phyloP scores from a whole-genome alignment of 2,797 vertebrate genomes.

The Okamejei kenojei region DNA sequence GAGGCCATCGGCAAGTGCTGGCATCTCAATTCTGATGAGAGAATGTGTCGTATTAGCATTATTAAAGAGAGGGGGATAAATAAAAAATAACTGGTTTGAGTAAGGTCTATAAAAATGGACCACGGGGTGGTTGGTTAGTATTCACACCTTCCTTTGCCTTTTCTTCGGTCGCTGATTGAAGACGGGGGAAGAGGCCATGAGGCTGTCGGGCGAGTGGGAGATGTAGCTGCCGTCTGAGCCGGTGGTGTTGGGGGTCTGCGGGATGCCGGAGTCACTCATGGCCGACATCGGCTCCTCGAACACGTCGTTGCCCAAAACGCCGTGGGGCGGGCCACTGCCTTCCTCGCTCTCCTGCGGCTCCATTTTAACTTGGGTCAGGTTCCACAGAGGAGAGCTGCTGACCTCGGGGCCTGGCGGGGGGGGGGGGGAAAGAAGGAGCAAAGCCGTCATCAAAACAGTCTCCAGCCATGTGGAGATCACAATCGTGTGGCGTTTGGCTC shows the following conservation, averaged over 20 bases:
- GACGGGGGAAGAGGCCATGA: slow-evolving; percentile 85
- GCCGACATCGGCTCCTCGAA: slow-evolving; percentile 98
- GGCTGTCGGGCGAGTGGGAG: slow-evolving; percentile 87
- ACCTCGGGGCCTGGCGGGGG: slow-evolving; percentile 63
- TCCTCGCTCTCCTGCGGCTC: slow-evolving; percentile 90
- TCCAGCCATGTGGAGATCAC: too few relatives aligned
- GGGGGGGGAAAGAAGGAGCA: slow-evolving; percentile 39
- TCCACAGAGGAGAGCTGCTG: slow-evolving; percentile 87
- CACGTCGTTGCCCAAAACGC: slow-evolving; percentile 78
- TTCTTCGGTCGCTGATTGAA: slow-evolving; percentile 93
- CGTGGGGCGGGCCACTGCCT: slow-evolving; percentile 65
- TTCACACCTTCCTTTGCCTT: slow-evolving; percentile 82
- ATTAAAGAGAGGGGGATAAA: neutral
- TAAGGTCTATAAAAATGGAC: neutral
- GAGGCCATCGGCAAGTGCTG: neutral
- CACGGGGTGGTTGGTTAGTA: neutral
- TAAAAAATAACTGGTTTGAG: neutral
- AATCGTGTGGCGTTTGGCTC: too few relatives aligned
- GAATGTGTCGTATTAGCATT: neutral
- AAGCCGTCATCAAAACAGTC: neutral
- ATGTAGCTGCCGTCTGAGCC: slow-evolving; percentile 83
- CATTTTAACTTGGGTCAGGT: slow-evolving; percentile 84
- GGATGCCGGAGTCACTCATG: slow-evolving; percentile 86
- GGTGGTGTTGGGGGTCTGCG: slow-evolving; percentile 70
- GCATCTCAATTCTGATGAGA: neutral